Percentiles rank a stretch among this genome's conserved stretches.
These are phyloP conservation scores for Sebastes nivosus DNA, from an alignment of 2,797 vertebrate species.

Conservation along the genomic window DNA sequence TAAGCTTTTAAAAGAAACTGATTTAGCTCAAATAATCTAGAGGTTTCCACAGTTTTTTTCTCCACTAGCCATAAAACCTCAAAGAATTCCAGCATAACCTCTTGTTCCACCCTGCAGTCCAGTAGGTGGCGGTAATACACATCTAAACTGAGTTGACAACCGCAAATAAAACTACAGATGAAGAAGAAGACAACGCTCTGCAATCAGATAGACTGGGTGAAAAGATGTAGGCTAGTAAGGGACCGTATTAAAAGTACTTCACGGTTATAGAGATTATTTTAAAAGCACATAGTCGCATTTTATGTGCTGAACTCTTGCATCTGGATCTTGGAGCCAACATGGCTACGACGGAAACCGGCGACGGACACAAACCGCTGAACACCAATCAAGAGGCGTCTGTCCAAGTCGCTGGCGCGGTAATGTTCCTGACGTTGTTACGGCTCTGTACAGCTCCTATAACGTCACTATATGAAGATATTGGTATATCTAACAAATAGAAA, in stretches of 20 bases:
- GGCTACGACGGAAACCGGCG: constrained; percentile 60
- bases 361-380: constrained; percentile 37
- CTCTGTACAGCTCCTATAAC: neutral
- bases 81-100: neutral
- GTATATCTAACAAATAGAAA: accelerated
- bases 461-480: neutral
- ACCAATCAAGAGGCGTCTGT: constrained; percentile 44
- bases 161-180: neutral
- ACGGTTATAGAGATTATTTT: neutral
- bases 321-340: constrained; percentile 29
- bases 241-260: accelerated
- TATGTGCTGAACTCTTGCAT: neutral
- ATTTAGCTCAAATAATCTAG: neutral
- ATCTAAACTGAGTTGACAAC: too few species aligned
- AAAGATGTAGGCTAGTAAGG: neutral
- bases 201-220: neutral
- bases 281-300: neutral
- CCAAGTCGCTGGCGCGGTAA: constrained; percentile 64
- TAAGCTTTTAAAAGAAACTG: too few species aligned
- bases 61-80: too few species aligned
- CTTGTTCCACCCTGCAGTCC: neutral
- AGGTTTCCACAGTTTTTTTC: neutral
- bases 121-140: neutral
- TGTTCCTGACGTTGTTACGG: constrained; percentile 33
- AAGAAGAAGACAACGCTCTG: constrained; percentile 24